phyloP scores from a whole-genome alignment of 2,797 vertebrate genomes.

The Jordanella pulchra region DNA sequence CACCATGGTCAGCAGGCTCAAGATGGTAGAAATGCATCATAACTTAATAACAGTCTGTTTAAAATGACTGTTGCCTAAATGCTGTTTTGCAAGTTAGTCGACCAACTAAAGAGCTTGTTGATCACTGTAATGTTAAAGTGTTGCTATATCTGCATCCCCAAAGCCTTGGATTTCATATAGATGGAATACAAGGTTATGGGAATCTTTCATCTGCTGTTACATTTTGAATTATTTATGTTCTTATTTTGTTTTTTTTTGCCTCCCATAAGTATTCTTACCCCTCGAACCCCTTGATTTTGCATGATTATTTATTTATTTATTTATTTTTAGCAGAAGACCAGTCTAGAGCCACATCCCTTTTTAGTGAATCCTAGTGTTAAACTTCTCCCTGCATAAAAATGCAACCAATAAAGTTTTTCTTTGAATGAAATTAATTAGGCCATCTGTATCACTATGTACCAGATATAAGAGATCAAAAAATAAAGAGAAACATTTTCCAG shows the following conservation, averaged over 20 bases:
- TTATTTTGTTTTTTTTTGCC: slow-evolving; percentile 4
- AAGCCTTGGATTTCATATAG: slow-evolving; percentile 56
- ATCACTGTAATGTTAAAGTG: slow-evolving; percentile 49
- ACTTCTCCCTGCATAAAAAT: background rate
- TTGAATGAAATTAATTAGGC: background rate
- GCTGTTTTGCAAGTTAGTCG: slow-evolving; percentile 1
- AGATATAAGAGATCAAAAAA: background rate
- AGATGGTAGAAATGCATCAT: background rate
- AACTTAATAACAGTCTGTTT: slow-evolving; percentile 2
- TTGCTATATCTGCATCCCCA: slow-evolving; percentile 36
- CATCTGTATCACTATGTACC: background rate
- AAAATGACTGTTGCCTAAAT: background rate
- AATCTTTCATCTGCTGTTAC: slow-evolving; percentile 36
- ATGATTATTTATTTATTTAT: no score
- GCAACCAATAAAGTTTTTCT: background rate
- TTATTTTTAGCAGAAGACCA: no score
- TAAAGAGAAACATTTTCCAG: background rate
- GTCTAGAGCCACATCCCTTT: background rate
- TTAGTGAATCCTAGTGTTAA: background rate
- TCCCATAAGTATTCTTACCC: slow-evolving; percentile 3
- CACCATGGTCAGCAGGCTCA: slow-evolving; percentile 77
- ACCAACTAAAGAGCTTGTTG: slow-evolving; percentile 71
- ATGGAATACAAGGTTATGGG: slow-evolving; percentile 60
- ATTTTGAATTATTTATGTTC: slow-evolving; percentile 19
- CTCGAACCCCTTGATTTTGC: background rate